Percentiles rank a stretch among this genome's conserved stretches.
These are phyloP conservation scores for Sturmia bella DNA, from an alignment of 2,888 invertebrate genomes.

Conservation along the genomic window DNA sequence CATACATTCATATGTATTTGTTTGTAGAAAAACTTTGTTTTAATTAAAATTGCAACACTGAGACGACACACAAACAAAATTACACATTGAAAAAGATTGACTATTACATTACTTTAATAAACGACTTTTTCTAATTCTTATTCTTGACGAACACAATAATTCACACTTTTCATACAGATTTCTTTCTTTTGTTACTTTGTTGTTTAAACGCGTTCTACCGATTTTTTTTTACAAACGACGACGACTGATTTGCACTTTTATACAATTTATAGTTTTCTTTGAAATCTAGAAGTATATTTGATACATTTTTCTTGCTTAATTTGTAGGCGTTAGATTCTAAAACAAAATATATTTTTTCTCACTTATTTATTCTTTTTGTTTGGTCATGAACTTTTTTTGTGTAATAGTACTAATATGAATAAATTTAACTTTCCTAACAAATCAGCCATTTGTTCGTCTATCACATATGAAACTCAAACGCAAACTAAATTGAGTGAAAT, in stretches of 20 bases:
- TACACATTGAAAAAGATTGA: conserved; percentile 27
- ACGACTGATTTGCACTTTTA: conserved; percentile 54
- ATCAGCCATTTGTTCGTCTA: conserved; percentile 54
- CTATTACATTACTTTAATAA: conserved; percentile 25
- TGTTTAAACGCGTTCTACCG: conserved; percentile 45
- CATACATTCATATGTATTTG: background rate
- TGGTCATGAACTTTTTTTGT: conserved; percentile 60
- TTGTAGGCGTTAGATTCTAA: conserved; percentile 41
- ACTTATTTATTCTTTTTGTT: conserved; percentile 26
- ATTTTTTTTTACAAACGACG: conserved; percentile 34
- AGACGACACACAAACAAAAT: conserved; percentile 19
- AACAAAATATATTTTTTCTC: background rate
- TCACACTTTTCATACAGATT: conserved; percentile 27
- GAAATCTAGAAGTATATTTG: conserved; percentile 27
- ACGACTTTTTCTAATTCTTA: conserved; percentile 7
- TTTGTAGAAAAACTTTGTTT: conserved; percentile 23
- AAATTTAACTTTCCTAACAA: conserved; percentile 33
- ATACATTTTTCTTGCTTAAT: conserved; percentile 34
- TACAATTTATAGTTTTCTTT: conserved; percentile 34
- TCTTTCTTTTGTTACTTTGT: conserved; percentile 21
- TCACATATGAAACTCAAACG: conserved; percentile 63
- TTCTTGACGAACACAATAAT: conserved; percentile 45
- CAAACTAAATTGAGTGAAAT: conserved; percentile 64
- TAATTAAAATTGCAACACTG: conserved; percentile 28
- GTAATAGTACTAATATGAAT: conserved; percentile 34